Conservation (phyloP, 2,113 vertebrate species). For the Nanorana parkeri region DNA sequence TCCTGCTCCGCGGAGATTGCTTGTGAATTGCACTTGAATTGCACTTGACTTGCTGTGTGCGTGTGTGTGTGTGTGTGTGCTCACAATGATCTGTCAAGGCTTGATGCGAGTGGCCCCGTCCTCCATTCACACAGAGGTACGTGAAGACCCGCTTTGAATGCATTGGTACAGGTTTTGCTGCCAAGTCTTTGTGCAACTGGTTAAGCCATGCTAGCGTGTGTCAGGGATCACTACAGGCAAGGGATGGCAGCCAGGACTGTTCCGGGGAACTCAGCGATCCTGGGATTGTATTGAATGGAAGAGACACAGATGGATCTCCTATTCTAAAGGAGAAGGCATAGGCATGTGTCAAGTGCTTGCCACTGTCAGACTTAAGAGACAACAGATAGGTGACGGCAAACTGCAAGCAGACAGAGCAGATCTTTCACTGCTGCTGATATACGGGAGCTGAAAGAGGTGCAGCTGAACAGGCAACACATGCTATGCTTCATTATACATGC, state of each 20-base stretch:
- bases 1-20: too few species aligned
- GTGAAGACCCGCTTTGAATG: too few species aligned
- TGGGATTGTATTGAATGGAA: background rate
- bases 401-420: conserved; percentile 25
- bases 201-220: background rate
- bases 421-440: conserved; percentile 28
- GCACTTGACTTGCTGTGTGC: background rate
- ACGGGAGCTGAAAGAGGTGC: conserved; percentile 66
- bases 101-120: background rate
- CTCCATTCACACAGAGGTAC: conserved; percentile 4
- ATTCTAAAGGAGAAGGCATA: conserved; percentile 2
- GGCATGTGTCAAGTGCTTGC: conserved; percentile 32
- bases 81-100: background rate
- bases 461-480: conserved; percentile 60
- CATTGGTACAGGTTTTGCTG: background rate
- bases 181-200: conserved; percentile 12
- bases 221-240: background rate
- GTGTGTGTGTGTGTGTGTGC: background rate
- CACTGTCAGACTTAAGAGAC: conserved; percentile 20
- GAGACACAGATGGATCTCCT: conserved; percentile 18
- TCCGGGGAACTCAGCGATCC: background rate
- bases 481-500: background rate
- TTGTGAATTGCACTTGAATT: too few species aligned
- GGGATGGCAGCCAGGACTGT: background rate
- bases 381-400: conserved; percentile 3